These are phyloP conservation scores for Tetrao urogallus DNA, from an alignment of 2,113 vertebrate species.

Conservation along the genomic window DNA sequence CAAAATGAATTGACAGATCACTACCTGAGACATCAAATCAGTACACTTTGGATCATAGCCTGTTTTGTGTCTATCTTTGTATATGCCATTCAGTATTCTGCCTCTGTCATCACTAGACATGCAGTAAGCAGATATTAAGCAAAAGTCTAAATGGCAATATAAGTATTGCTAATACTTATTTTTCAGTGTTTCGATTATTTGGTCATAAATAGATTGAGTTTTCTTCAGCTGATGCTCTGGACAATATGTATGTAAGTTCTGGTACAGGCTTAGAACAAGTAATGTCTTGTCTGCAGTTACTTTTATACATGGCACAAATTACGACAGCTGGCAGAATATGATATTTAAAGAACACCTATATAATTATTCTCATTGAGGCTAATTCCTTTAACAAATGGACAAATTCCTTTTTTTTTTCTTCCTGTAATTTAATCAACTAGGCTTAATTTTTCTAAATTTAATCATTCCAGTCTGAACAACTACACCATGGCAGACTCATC, in stretches of 20 bases:
- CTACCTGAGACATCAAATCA: background rate
- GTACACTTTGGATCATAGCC: background rate
- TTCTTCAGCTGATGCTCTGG: background rate
- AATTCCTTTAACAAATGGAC: background rate
- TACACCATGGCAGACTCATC: background rate
- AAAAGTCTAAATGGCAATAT: background rate
- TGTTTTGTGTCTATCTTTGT: background rate
- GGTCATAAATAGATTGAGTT: background rate
- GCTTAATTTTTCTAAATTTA: background rate
- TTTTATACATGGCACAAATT: background rate
- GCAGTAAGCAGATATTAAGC: background rate
- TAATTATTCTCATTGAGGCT: background rate
- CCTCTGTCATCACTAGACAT: background rate
- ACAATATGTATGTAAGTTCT: background rate
- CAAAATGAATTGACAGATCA: background rate
- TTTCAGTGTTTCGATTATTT: background rate
- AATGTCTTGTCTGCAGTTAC: background rate
- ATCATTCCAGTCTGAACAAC: background rate
- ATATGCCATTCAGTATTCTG: background rate
- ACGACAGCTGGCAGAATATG: background rate
- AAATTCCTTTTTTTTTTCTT: background rate
- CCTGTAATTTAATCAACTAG: background rate
- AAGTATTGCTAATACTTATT: background rate
- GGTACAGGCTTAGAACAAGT: background rate
- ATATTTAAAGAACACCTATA: background rate